Evolutionary conservation across 2,113 vertebrate species (phyloP), one percentile per base, ranked within the genome.

Genomic region (Microtus oregoni): DNA sequence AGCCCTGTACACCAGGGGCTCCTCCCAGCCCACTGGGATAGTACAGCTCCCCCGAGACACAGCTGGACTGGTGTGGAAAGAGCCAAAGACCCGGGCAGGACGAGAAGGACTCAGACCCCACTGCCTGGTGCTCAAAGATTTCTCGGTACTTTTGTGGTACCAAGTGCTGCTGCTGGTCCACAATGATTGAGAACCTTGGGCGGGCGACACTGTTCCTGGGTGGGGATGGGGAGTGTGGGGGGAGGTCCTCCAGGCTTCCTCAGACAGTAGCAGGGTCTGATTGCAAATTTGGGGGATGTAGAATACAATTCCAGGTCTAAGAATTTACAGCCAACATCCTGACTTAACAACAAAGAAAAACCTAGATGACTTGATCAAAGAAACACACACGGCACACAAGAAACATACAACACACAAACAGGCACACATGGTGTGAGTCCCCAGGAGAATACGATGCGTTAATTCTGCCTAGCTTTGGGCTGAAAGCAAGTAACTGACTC

Each of bases 321-420:
- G n/a, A 76, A 58, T 86, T 76, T 89, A 92, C 72, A 92, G 52
- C 30, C 58, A 75, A 26, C 70, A 2, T 85, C 83, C 52, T 88
- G 44, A 77, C 85, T 88, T 44, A 67, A 86, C 52, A 58, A 81
- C 50, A 38, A 61, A 61, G 35, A 26, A 91, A 86, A 95, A 86
- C 8, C 78, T 88, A 90, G 72, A 32, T 78, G 47, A 65, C 65
- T 26, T 95, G 65, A 38, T 89, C 67, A 67, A 67, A 65, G 82
- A 65, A 41, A 47, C 82, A 85, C 38, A 76, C 75, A 77, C 20
- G 30, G n/a, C 61, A 85, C 14, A 32, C 44, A 50, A 35, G 47
- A 28, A 5, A 77, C 24, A 77, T 5, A 26, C 78, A 11, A 55
- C 67, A 35, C 58, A 47, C 86, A 72, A 32, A 55, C 86, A 67